Evolutionary conservation across 2,888 invertebrate species (phyloP), one percentile per base, ranked within the genome.

Genomic region (Lottia scabra): DNA sequence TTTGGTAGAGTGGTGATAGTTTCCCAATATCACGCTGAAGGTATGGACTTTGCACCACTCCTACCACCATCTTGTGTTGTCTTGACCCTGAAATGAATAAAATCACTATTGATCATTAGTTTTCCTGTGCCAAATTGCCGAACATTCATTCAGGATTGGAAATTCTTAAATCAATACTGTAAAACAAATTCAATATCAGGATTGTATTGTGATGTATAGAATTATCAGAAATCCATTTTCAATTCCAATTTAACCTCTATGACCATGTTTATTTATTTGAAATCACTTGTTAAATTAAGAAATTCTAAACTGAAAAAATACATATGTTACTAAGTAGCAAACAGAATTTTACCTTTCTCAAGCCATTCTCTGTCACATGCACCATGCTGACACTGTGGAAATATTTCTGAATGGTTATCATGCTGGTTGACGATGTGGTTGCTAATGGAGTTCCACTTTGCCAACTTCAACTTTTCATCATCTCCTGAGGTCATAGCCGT

Each of bases 401-500:
- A 75, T 43, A 19, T 19, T 23, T 68, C 15, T 19, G 43, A 30
- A 62, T 72, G 69, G 27, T 65, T 63, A 3, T 56, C 56, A 46
- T 75, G 75, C 16, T 65, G 63, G 66, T 73, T 69, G 43, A 48
- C 63, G 23, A 71, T 67, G 56, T 75, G 75, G 71, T 73, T 68
- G 15, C 64, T 8, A n/a, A 70, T n/a, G 5, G 73, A 71, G 23
- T 38, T 30, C 76, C 76, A 76, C 56, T 71, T 74, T 6, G 64
- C 73, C 16, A 30, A 8, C 15, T 68, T 65, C 45, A 69, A 26
- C 6, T 65, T 67, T 15, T 45, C 45, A 30, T 74, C 69, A 16
- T 38, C 67, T 16, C 63, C 68, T 68, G 65, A 44, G 13, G 65
- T 62, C 12, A 70, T 30, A 8, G 76, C 64, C 8, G 56, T 30